Evolutionary conservation across 2,888 invertebrate genomes (phyloP), one percentile per base, ranked within the genome.

Genomic region (Theretra japonica): DNA sequence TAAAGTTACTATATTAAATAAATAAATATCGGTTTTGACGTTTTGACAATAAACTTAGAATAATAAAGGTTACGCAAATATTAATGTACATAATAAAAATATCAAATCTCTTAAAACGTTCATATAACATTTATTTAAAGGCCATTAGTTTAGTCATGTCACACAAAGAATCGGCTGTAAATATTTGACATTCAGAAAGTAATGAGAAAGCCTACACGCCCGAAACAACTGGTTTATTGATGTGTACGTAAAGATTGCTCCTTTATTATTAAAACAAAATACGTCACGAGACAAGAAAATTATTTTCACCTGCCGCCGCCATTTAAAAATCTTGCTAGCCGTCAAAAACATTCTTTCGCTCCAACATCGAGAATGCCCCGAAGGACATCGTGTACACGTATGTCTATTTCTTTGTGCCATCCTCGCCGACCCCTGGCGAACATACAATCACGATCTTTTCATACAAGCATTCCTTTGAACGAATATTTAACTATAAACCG

Each of bases 391-490:
- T 41, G 5, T 53, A 53, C n/a, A 28, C 21, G 1, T 41, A 8
- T 17, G 65, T 17, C 48, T 62, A 65, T 48, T 25, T 58, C 25
- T 58, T 65, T 65, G 23, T 23, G 53, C 53, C 53, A 5, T 4
- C 53, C 53, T n/a, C 41, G 7, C 0, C 23, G 23, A 48, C 65
- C 23, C 28, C n/a, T 30, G 15, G 28, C 11, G 15, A 3, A 23
- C 11, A 2, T 3, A 23, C 8, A 65, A 65, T n/a, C 41, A 21
- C 15, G 41, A 25, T 17, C 48, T 65, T 65, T 48, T 41, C 41
- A 23, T 23, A 53, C 5, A 53, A 65, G 41, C 21, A 48, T 65
- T 41, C 23, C 48, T 65, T 65, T 65, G 65, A 41, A 33, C 8
- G 17, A 41, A 65, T 65, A 48, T 65, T 48, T 65, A 23, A 33